Base-by-base conservation (phyloP, 1,140 invertebrate species). In the Odontomachus brunneus region DNA sequence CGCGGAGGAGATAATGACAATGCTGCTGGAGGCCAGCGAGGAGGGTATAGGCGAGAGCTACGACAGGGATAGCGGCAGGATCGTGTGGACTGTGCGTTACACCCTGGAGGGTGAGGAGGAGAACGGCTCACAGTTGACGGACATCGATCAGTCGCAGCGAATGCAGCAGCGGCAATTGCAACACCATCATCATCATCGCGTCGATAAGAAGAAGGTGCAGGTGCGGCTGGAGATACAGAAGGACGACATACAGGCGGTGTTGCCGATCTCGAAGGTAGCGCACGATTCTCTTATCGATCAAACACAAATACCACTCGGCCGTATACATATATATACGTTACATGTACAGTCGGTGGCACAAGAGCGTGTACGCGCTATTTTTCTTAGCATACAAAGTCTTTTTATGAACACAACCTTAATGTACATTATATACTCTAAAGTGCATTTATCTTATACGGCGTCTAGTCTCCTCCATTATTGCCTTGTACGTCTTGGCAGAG, bases 171-270 rank as follows among this genome's bases (percentile, higher is more conserved):
- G 95, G 87, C 95, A 95, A 66, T 89, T 89, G 66, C 92, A 94
- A 60, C 92, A 92, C 33, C 92, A 93, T 84, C 90, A 92, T 85
- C 91, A 93, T 85, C 91, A 95, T 83, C 94, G 95, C 48, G 94
- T 95, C 84, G 94, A 95, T 86, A 96, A 94, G 91, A 96, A 95
- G 55, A 98, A 97, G 90, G 93, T 97, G n/a, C 96, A 96, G 60
- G 97, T 97, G 4, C 95, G 97, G 83, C 95, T 99, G 3, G 97
- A 98, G 91, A 97, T 99, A 86, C 97, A 98, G 91, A 99, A 99
- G 93, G 98, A 99, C 92, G 97, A 98, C 90, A 98, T 98, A 53
- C 98, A 99, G 94, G 97, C 98, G 2, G 98, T 99, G 33, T 95
- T 99, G 29, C 98, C 98, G 7, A 98, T 99, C 91, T 97, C 98